Evolutionary conservation across 2,797 vertebrate species (phyloP).

Genomic region (Buphagus erythrorhynchus): DNA sequence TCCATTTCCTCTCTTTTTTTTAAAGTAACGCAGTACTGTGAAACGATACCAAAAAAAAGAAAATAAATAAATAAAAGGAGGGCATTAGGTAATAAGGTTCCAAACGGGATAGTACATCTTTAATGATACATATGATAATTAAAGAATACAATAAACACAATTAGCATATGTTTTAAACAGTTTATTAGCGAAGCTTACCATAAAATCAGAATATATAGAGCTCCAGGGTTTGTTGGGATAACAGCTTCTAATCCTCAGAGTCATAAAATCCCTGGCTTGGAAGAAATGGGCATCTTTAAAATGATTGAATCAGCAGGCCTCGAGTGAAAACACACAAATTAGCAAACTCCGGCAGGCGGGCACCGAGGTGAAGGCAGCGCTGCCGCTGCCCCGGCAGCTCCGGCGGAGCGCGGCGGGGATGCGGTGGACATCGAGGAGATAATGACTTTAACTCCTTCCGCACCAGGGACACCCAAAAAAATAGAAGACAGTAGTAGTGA

Average conservation of each 20-base stretch:
- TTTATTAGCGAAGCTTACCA: conserved; percentile 78
- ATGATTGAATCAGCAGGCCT: conserved; percentile 73
- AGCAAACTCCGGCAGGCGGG: conserved; percentile 69
- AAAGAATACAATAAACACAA: conserved; percentile 77
- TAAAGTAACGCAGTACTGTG: neutral
- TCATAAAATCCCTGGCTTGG: conserved; percentile 77
- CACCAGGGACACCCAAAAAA: neutral
- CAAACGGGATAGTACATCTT: conserved; percentile 61
- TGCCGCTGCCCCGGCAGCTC: conserved; percentile 44
- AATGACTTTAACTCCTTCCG: conserved; percentile 60
- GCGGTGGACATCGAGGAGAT: conserved; percentile 15
- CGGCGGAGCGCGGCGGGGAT: conserved; percentile 3
- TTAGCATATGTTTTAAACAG: conserved; percentile 75
- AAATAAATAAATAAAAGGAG: neutral
- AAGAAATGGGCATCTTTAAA: conserved; percentile 75
- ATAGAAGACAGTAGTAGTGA: too few species aligned
- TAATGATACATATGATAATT: conserved; percentile 73
- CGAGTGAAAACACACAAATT: conserved; percentile 68
- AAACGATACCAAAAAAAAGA: neutral
- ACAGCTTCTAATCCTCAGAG: conserved; percentile 73
- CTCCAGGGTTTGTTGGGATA: conserved; percentile 69
- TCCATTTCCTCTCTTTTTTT: neutral
- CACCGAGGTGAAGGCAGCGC: conserved; percentile 36
- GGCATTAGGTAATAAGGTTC: conserved; percentile 52
- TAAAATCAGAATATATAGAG: conserved; percentile 72